Evolutionary conservation across 2,113 vertebrate species (phyloP).

Genomic region (Pomatostomus ruficeps): DNA sequence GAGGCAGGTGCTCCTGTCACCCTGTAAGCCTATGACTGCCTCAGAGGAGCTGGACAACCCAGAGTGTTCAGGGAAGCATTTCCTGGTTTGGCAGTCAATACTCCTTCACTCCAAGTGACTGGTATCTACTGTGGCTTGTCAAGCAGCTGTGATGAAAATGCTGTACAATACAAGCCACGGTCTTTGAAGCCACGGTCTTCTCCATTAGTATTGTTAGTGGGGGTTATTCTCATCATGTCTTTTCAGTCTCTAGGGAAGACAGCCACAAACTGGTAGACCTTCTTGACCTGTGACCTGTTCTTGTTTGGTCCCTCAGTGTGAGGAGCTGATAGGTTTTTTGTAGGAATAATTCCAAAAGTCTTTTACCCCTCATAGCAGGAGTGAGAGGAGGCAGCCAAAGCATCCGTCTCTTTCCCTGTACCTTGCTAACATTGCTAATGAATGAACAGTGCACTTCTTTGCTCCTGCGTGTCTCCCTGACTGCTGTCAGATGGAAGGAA

Average conservation of each 20-base stretch:
- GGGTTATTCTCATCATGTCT: not conserved
- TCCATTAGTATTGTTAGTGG: not conserved
- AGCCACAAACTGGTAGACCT: not conserved
- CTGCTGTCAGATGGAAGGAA: not conserved
- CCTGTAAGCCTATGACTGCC: fast-evolving
- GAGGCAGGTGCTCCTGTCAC: not conserved
- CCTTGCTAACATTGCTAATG: not conserved
- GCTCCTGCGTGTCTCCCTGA: not conserved
- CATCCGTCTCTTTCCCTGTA: not conserved
- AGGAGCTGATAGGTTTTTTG: not conserved
- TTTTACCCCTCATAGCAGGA: not conserved
- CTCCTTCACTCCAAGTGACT: not conserved
- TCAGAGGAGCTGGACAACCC: not conserved
- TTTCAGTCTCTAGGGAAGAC: not conserved
- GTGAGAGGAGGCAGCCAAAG: not conserved
- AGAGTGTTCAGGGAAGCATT: not conserved
- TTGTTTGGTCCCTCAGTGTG: not conserved
- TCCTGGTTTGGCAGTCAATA: not conserved
- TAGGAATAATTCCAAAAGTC: not conserved
- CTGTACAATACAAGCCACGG: not conserved
- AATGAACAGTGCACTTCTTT: not conserved
- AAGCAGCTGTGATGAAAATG: not conserved
- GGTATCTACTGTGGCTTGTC: not conserved
- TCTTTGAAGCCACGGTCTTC: not conserved
- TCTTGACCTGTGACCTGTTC: not conserved